phyloP scores from a whole-genome alignment of 1,140 invertebrate genomes.

The Cephus cinctus region DNA sequence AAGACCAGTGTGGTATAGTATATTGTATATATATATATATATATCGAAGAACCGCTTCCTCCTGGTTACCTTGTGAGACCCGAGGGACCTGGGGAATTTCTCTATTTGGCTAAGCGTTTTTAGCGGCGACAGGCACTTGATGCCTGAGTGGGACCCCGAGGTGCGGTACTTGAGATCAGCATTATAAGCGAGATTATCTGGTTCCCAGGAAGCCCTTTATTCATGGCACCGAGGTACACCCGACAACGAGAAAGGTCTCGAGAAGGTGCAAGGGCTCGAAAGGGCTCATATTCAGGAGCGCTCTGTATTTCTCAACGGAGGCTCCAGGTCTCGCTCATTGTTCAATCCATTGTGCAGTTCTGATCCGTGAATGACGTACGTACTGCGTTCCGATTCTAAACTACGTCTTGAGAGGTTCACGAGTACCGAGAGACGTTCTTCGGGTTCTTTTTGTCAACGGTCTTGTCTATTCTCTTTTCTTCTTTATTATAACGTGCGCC shows the following conservation, averaged over 20 bases:
- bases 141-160: neutral
- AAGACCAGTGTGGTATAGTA: no score
- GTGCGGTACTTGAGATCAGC: constrained; percentile 28
- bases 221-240: neutral
- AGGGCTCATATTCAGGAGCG: constrained; percentile 37
- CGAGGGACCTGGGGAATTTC: no score
- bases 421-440: constrained; percentile 22
- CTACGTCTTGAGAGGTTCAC: constrained; percentile 24
- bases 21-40: no score
- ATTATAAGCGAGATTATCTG: constrained; percentile 42
- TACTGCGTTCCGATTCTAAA: constrained; percentile 10
- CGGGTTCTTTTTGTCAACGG: constrained; percentile 39
- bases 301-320: constrained; percentile 25
- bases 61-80: no score
- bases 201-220: constrained; percentile 35
- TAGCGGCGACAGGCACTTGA: constrained; percentile 17
- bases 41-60: no score
- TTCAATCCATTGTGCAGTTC: constrained; percentile 39
- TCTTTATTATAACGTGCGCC: no score
- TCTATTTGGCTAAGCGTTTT: no score
- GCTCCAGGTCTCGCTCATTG: constrained; percentile 33
- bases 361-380: constrained; percentile 17
- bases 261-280: constrained; percentile 21
- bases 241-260: neutral
- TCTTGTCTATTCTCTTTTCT: constrained; percentile 25